Percentiles rank a stretch among this genome's conserved stretches.
Conservation (phyloP, 2,797 vertebrate genomes). For the Selene dorsalis region DNA sequence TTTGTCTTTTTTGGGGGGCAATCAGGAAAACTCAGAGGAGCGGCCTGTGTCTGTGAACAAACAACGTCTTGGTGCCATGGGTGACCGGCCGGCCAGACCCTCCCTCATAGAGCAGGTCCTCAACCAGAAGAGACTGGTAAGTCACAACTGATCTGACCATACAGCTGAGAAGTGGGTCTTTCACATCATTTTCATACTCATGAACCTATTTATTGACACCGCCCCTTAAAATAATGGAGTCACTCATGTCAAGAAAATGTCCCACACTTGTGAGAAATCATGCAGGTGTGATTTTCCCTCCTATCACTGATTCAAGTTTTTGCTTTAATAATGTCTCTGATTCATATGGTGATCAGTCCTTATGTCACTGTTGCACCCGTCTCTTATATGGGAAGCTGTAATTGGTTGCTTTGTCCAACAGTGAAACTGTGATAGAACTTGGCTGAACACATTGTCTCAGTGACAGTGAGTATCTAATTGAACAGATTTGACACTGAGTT, state of each 20-base stretch:
- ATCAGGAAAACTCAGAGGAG: slow-evolving; percentile 91
- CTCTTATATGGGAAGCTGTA: neutral
- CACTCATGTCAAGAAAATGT: too few species aligned
- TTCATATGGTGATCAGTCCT: neutral
- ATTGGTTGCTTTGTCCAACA: neutral
- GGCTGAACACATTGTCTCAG: neutral
- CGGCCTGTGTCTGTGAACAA: slow-evolving; percentile 92
- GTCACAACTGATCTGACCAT: slow-evolving; percentile 38
- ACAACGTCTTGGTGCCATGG: slow-evolving; percentile 91
- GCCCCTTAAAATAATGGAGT: too few species aligned
- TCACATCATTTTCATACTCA: too few species aligned
- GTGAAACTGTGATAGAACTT: neutral
- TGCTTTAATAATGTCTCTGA: neutral
- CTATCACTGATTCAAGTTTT: neutral
- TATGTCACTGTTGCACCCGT: neutral
- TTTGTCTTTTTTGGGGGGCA: neutral
- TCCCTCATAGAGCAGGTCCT: slow-evolving; percentile 97
- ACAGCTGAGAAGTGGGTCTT: too few species aligned
- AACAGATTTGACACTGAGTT: neutral
- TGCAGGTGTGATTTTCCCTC: neutral
- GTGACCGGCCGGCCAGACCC: slow-evolving; percentile 94
- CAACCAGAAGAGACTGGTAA: slow-evolving; percentile 97
- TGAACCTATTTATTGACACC: too few species aligned
- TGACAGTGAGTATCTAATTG: neutral
- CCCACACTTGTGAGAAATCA: too few species aligned